Conservation (phyloP, 92 coral and sea anemone species). For the Micromussa lordhowensis region DNA sequence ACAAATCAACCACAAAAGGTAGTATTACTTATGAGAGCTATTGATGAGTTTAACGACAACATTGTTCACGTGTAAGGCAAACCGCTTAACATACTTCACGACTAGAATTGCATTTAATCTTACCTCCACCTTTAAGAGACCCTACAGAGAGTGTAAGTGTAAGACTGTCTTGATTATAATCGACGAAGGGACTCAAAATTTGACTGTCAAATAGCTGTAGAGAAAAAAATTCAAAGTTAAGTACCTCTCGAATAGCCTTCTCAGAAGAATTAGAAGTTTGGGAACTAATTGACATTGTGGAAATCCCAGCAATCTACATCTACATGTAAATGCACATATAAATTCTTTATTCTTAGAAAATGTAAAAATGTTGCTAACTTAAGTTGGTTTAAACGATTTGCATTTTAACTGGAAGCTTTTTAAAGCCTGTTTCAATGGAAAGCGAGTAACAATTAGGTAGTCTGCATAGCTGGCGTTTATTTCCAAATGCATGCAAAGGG, state of each 20-base stretch:
- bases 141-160: not conserved
- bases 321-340: not conserved
- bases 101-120: not conserved
- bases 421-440: too few species aligned
- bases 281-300: not conserved
- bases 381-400: too few species aligned
- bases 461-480: too few species aligned
- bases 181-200: not conserved
- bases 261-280: too few species aligned
- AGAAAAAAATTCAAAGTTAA: not conserved
- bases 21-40: not conserved
- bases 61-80: not conserved
- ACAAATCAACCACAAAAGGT: too few species aligned
- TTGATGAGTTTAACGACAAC: not conserved
- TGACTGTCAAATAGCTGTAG: conserved; percentile 6
- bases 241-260: not conserved
- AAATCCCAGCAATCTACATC: too few species aligned
- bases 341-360: too few species aligned
- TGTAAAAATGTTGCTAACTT: too few species aligned
- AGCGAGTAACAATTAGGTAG: too few species aligned
- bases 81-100: not conserved
- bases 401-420: too few species aligned
- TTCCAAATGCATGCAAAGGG: too few species aligned
- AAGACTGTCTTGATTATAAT: not conserved
- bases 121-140: conserved; percentile 47